Base-by-base conservation (phyloP, 2,797 vertebrate genomes). In the Champsocephalus esox region DNA sequence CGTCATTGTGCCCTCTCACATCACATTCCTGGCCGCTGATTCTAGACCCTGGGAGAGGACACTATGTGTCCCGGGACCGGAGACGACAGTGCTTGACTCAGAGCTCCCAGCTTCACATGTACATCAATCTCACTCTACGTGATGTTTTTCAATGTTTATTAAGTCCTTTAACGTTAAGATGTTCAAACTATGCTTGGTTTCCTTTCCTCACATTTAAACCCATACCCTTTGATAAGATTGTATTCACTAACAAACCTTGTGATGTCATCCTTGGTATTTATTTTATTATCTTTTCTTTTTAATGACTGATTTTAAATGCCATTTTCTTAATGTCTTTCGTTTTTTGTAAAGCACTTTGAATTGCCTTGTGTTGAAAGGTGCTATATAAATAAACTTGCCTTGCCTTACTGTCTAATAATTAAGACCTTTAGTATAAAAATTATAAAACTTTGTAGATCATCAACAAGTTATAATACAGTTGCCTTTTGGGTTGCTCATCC, bases 21-120 rank as follows among this genome's bases (percentile, higher is more conserved):
- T 85, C 83, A 83, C 89, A 90, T 91, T 91, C 83, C 87, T 84
- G 55, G 65, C 77, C 21, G 71, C 77, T 87, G 82, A 80, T 62
- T 85, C 82, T 81, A 81, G 69, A 72, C 70, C 75, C 78, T 70
- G 72, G 60, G 79, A 81, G 79, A 80, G 70, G 81, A 82, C 62
- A 41, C 66, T 28, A 34, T 0, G 21, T 19, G 68, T 68, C 73
- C 81, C 13, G 73, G 62, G 73, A 75, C 75, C 50, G 2, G 45
- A 51, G 66, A 58, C 32, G 13, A 10, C 34, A 12, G 58, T 19
- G 56, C 12, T 45, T 55, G 21, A 9, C 59, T 38, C 51, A 34
- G 21, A 50, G 28, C 21, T 57, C 43, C 81, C 19, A 13, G 43
- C 56, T 49, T 55, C 73, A 70, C 41, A 21, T 28, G 9, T 3